phyloP scores from a whole-genome alignment of 2,113 vertebrate species.

The Benitochromis conjunctus region DNA sequence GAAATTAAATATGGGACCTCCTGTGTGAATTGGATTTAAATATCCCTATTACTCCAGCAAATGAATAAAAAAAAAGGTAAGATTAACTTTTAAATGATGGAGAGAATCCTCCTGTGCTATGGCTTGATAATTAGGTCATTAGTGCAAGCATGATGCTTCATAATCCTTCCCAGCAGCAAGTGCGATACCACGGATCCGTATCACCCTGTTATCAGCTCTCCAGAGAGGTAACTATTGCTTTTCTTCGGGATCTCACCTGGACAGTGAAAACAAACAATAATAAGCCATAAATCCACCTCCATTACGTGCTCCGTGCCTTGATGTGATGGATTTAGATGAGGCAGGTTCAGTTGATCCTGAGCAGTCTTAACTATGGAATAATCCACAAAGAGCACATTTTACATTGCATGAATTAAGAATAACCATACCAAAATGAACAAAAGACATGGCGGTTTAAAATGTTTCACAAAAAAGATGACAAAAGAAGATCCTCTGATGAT shows the following conservation, averaged over 20 bases:
- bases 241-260: conserved; percentile 1
- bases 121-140: conserved; percentile 63
- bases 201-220: conserved; percentile 15
- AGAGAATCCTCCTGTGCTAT: conserved; percentile 48
- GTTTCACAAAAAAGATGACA: not conserved
- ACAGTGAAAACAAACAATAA: conserved; percentile 36
- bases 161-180: conserved; percentile 51
- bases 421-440: not conserved
- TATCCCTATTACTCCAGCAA: conserved; percentile 51
- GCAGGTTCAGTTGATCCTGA: not conserved
- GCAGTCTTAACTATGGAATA: not conserved
- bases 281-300: conserved; percentile 1
- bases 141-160: conserved; percentile 45
- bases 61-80: conserved; percentile 36
- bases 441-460: rapidly evolving
- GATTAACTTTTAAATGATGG: conserved; percentile 69
- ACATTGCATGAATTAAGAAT: not conserved
- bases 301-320: not conserved
- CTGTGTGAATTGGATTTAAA: conserved; percentile 66
- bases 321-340: conserved; percentile 17
- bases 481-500: not conserved
- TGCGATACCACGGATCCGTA: conserved; percentile 27
- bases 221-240: conserved; percentile 3
- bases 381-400: not conserved
- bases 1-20: conserved; percentile 62